Evolutionary conservation across 1,140 invertebrate species (phyloP).

Genomic region (Pseudachorutes palmiensis): DNA sequence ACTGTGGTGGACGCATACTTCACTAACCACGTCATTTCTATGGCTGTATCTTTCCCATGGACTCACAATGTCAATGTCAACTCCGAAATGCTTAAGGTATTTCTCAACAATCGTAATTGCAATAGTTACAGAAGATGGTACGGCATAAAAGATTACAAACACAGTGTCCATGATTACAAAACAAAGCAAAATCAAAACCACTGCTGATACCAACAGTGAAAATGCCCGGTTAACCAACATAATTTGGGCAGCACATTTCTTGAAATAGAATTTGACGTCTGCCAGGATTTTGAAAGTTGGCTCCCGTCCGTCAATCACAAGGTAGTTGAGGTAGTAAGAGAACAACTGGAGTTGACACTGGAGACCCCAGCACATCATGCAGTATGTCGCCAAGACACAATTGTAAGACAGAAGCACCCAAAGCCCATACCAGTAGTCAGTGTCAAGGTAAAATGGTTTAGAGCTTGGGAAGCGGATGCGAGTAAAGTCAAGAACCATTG

Average conservation of each 20-base stretch:
- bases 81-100: conserved; percentile 1
- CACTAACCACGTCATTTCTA: not conserved
- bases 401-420: not conserved
- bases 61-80: conserved; percentile 3
- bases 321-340: not conserved
- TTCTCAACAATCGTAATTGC: not conserved
- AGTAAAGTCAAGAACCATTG: not conserved
- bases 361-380: conserved; percentile 7
- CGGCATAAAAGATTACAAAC: conserved; percentile 2
- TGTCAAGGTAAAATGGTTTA: not conserved
- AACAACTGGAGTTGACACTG: not conserved
- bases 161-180: not conserved
- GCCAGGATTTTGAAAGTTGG: not conserved
- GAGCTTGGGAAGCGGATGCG: not conserved
- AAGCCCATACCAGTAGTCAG: conserved; percentile 5
- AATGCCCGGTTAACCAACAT: not conserved
- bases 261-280: not conserved
- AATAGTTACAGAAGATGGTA: not conserved
- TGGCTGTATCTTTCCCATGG: conserved; percentile 3
- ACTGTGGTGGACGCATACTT: not conserved
- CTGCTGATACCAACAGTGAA: not conserved
- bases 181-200: not conserved
- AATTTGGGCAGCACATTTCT: not conserved
- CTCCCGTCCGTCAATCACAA: not conserved
- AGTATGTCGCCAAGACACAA: not conserved